These are phyloP conservation scores for Tridacna gigas DNA, from an alignment of 2,888 invertebrate species.

Conservation along the genomic window DNA sequence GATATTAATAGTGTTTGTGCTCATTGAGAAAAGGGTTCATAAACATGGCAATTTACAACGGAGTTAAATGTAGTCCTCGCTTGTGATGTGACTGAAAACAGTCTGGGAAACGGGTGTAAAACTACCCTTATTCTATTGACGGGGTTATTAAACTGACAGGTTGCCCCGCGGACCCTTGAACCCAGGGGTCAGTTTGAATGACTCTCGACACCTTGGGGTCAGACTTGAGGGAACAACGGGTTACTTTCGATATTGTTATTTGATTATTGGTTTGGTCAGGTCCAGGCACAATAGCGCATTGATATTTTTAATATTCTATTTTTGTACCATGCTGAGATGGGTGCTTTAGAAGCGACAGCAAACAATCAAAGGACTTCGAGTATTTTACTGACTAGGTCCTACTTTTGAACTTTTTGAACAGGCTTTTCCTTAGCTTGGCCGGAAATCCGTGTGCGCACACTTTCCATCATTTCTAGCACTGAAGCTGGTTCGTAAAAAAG, in stretches of 20 bases:
- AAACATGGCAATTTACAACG: background rate
- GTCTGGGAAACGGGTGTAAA: conserved; percentile 17
- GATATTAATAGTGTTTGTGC: too few species aligned
- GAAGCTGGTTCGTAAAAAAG: too few species aligned
- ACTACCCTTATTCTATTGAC: conserved; percentile 1
- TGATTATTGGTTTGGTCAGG: conserved; percentile 4
- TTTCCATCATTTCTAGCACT: too few species aligned
- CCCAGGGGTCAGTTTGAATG: conserved; percentile 17
- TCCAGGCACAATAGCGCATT: conserved; percentile 8
- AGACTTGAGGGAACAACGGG: background rate
- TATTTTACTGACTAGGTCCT: too few species aligned
- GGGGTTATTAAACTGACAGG: conserved; percentile 11
- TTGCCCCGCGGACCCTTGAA: background rate
- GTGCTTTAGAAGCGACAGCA: background rate
- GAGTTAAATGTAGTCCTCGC: background rate
- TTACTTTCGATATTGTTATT: conserved; percentile 5
- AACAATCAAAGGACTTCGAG: too few species aligned
- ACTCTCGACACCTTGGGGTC: conserved; percentile 17
- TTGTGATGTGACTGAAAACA: conserved; percentile 1
- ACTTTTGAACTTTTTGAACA: too few species aligned
- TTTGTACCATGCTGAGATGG: background rate
- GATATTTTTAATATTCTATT: background rate
- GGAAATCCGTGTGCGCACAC: too few species aligned
- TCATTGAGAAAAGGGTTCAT: too few species aligned
- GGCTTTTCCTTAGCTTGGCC: too few species aligned